Evolutionary conservation across 1,140 invertebrate species (phyloP).

Genomic region (Lepidurus apus): DNA sequence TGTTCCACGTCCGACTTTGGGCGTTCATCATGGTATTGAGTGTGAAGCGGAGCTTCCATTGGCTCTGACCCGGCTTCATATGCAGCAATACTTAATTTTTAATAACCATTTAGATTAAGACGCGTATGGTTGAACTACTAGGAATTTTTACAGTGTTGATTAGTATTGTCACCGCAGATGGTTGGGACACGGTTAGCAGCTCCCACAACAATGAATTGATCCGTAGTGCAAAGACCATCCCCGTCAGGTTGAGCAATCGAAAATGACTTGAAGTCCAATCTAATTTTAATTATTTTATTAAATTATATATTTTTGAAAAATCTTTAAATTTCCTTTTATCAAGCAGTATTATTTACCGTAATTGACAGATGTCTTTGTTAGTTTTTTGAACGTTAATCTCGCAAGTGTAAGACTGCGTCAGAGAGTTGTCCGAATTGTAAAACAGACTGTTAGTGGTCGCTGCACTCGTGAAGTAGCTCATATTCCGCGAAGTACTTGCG

Average conservation of each 20-base stretch:
- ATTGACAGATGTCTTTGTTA: constrained; percentile 54
- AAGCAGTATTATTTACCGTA: constrained; percentile 43
- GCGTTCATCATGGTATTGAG: constrained; percentile 41
- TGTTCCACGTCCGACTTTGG: constrained; percentile 59
- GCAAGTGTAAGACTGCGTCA: constrained; percentile 53
- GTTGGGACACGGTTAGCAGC: constrained; percentile 58
- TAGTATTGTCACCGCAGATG: constrained; percentile 73
- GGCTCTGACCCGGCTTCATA: background rate
- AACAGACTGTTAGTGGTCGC: constrained; percentile 50
- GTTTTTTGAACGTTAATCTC: constrained; percentile 57
- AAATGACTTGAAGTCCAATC: constrained; percentile 70
- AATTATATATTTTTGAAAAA: no score
- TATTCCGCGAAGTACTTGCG: background rate
- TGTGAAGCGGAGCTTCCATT: constrained; percentile 3
- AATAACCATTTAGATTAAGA: constrained; percentile 20
- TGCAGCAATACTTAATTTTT: constrained; percentile 22
- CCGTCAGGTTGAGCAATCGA: constrained; percentile 63
- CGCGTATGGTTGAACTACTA: background rate
- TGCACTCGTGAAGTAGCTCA: constrained; percentile 51
- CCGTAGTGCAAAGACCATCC: constrained; percentile 63
- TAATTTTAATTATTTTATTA: background rate
- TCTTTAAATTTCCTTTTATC: no score
- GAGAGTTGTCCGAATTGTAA: background rate
- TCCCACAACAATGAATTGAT: constrained; percentile 63
- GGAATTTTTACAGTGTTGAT: constrained; percentile 58